Base-by-base conservation (phyloP, 2,888 invertebrate genomes). In the Pristionchus arcanus region DNA sequence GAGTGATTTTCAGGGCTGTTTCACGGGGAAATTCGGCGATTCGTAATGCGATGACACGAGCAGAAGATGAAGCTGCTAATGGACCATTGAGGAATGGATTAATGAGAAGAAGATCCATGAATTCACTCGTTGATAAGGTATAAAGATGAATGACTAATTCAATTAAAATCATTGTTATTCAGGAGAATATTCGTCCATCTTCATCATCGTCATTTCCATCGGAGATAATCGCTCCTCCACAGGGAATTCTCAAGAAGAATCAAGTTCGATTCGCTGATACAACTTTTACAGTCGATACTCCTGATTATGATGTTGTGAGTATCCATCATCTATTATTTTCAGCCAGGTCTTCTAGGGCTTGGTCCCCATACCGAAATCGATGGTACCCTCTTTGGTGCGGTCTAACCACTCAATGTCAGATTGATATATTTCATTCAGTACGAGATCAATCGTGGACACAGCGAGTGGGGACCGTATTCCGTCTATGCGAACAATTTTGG, bases 191-290 rank as follows among this genome's bases (percentile, higher is more conserved):
- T 25, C 31, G 77, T 42, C 42, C 77, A 0, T 16, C 21, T 9
- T 77, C 21, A 42, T 77, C 49, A 28, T 77, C 21, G 3, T 77
- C 49, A 49, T 7, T 16, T 42, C n/a, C 81, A n/a, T 49, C 21
- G 19, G 28, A 11, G 11, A 13, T 42, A 1, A n/a, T 25, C 5
- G 42, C 15, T 28, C 49, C n/a, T 28, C 74, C 74, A 34, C 81
- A 49, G 53, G 81, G 53, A 3, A 53, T 81, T 19, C 81, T 81
- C 53, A 81, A 81, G 49, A 81, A 28, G 74, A 74, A 74, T 34
- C 74, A 74, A 25, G 81, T 53, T 1, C 25, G 81, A 53, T 81
- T 81, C 49, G 81, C 49, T 21, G 81, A 81, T 28, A 28, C 37
- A 9, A 77, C 81, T 13, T 81, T 28, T 53, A 81, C 81, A 11